Base-by-base conservation (phyloP, 2,797 vertebrate species). In the Lithobates sylvaticus region DNA sequence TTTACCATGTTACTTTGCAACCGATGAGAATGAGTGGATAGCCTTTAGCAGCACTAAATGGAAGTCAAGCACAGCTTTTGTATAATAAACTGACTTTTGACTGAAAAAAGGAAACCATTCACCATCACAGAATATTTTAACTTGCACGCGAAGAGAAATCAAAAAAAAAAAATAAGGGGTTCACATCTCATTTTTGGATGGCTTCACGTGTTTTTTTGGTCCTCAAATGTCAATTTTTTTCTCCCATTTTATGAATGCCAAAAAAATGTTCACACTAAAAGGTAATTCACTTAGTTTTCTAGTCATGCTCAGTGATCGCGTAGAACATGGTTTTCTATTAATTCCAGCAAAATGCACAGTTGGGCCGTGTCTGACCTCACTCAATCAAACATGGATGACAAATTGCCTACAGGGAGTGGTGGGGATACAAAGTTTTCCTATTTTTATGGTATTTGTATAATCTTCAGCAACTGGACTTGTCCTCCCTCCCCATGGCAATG, bases 321-420 rank as follows among this genome's bases (percentile, higher is more conserved):
- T 9, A 23, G 18, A 7, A 10, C 10, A 26, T 29, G 1, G 1
- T 44, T 42, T 44, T 8, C 70, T 7, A 15, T 44, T 82, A 36
- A 39, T 23, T 83, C 18, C 39, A 47, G 36, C n/a, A 47, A 34
- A 74, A 54, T 64, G 50, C 39, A 23, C 81, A n/a, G n/a, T 47
- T 68, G 27, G 26, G 64, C 54, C 32, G 44, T 36, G 72, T 84
- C 39, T 76, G 73, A 76, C 72, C 73, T 84, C 81, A 54, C 42
- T 68, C 10, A 34, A 76, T 84, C 81, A 68, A 34, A 65, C 61
- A 3, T 9, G 23, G 15, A 81, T 81, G 79, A 81, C 47, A 58
- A 15, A 73, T 73, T 27, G 50, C 68, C 50, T 81, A 0, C 29
- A 47, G 81, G 69, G 80, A 74, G 32, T 27, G 70, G 71, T 26